Evolutionary conservation across 92 coral and sea anemone genomes (phyloP).

Genomic region (Phenganax subtilis): DNA sequence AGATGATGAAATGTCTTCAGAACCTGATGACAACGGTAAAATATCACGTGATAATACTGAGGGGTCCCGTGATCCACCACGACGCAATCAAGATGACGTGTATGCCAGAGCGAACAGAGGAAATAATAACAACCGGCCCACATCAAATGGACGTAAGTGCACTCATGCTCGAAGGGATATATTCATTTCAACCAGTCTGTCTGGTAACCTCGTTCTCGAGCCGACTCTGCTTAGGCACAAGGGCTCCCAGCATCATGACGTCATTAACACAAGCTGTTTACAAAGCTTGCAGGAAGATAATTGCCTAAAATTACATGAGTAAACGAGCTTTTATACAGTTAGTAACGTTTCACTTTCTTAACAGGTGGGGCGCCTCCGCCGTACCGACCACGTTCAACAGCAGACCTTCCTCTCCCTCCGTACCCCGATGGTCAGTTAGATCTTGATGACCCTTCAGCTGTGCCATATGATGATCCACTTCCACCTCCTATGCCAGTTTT

Average conservation of each 20-base stretch:
- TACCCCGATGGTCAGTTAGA: conserved; percentile 70
- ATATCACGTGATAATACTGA: conserved; percentile 17
- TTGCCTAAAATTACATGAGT: no score
- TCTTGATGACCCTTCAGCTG: conserved; percentile 53
- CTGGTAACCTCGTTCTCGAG: no score
- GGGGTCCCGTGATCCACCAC: conserved; percentile 1
- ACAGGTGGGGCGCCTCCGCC: conserved; percentile 42
- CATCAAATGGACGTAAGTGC: conserved; percentile 35
- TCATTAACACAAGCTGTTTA: no score
- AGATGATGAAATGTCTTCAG: conserved; percentile 26
- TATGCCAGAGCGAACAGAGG: conserved; percentile 29
- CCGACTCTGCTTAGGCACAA: no score
- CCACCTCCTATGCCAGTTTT: conserved; percentile 90
- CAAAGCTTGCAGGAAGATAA: not conserved
- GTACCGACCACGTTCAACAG: conserved; percentile 41
- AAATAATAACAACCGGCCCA: conserved; percentile 23
- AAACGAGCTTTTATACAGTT: not conserved
- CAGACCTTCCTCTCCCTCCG: conserved; percentile 71
- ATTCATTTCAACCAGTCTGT: no score
- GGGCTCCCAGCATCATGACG: no score
- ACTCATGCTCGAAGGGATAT: not conserved
- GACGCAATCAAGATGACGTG: not conserved
- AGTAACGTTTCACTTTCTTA: not conserved
- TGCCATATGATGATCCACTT: conserved; percentile 67
- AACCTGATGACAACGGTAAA: conserved; percentile 18